Evolutionary conservation across 2,888 invertebrate genomes (phyloP), one percentile per base, ranked within the genome.

Genomic region (Plagodis pulveraria): DNA sequence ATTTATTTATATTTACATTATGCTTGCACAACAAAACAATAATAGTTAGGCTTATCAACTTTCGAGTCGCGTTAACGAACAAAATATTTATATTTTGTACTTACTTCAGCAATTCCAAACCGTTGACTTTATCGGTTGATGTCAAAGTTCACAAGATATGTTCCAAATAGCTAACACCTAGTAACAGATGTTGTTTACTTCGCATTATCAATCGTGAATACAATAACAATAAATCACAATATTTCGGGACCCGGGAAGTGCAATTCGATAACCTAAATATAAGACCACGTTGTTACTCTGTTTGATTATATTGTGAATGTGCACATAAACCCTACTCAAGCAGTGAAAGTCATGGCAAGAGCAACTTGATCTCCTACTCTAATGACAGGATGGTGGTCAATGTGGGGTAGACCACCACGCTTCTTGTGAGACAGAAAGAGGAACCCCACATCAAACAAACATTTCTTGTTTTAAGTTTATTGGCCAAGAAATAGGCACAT

Each of bases 151-250:
- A 47, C 2, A n/a, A 50, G 46, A 50, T 53, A 54, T 43, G 38
- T 40, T 34, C 50, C n/a, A 50, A 54, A 59, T 47, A 59, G 33
- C 22, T 50, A 6, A 44, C 50, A 50, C 58, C 41, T 54, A 59
- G 58, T 36, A 59, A 59, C 58, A 5, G 47, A 40, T 34, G 43
- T n/a, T 60, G 43, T 51, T 56, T 56, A 36, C 41, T 51, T 56
- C 44, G 35, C 10, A 42, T 32, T 45, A 38, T 45, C 45, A 41
- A 34, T 50, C 32, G 33, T 10, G 7, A 36, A 47, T 43, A 32
- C 34, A 58, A 45, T 53, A 48, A 46, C 33, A 45, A 35, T 41
- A 42, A 34, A 40, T 41, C 44, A 53, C 35, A 58, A 56, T 40
- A 41, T 48, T 46, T 47, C 12, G 47, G 40, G 12, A 11, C 36